These are phyloP conservation scores for Herminia tarsipennalis DNA, from an alignment of 2,888 invertebrate genomes.

Conservation along the genomic window DNA sequence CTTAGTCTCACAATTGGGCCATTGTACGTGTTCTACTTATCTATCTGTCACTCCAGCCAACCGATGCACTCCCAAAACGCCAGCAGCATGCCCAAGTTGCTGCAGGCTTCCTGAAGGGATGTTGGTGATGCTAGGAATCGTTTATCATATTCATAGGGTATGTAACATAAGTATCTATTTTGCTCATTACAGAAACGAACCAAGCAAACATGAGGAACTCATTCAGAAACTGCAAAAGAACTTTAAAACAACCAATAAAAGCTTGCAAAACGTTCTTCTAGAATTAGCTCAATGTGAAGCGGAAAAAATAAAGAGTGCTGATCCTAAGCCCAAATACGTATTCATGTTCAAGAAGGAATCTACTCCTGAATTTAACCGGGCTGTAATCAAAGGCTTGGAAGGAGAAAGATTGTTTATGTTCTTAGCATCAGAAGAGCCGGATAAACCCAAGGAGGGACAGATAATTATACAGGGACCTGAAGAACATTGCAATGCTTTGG, in stretches of 20 bases:
- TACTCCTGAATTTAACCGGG: slow-evolving; percentile 91
- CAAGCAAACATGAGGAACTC: slow-evolving; percentile 89
- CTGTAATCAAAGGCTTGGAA: slow-evolving; percentile 88
- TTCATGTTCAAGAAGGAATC: slow-evolving; percentile 90
- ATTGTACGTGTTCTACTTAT: too few species aligned
- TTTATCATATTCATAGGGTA: too few species aligned
- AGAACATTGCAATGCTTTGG: slow-evolving; percentile 82
- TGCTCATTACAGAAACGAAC: slow-evolving; percentile 87
- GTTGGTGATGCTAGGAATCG: too few species aligned
- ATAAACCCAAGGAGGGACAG: slow-evolving; percentile 83
- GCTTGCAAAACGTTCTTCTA: slow-evolving; percentile 87
- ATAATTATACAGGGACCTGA: slow-evolving; percentile 85
- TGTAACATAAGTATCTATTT: too few species aligned
- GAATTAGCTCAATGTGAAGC: slow-evolving; percentile 90
- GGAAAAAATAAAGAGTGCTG: slow-evolving; percentile 80
- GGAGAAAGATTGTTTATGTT: slow-evolving; percentile 87
- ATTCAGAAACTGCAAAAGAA: slow-evolving; percentile 91
- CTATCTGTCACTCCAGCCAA: too few species aligned
- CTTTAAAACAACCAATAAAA: slow-evolving; percentile 87
- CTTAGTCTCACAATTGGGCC: too few species aligned
- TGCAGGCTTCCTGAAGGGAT: too few species aligned
- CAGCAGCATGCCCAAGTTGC: too few species aligned
- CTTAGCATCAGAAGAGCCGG: slow-evolving; percentile 89
- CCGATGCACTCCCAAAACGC: too few species aligned
- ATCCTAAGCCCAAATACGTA: slow-evolving; percentile 83